Conservation (phyloP, 53 echinoderm and acorn worm species). For the Hippasteria phrygiana region DNA sequence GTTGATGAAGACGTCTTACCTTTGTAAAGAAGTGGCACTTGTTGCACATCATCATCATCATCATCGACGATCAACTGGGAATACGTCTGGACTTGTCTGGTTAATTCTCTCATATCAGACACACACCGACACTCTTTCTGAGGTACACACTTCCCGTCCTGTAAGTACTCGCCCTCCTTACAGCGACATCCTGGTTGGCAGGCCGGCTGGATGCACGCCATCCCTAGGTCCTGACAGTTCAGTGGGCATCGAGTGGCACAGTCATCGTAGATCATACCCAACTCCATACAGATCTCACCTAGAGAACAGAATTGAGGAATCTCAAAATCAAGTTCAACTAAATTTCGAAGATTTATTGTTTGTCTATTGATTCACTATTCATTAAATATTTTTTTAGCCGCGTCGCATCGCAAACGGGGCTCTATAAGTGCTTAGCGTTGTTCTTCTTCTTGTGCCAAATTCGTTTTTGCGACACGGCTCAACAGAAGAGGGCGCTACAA, state of each 20-base stretch:
- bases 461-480: too few species aligned
- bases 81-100: neutral
- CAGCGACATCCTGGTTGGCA: constrained; percentile 88
- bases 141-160: constrained; percentile 79
- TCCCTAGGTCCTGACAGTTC: constrained; percentile 83
- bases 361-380: too few species aligned
- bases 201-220: constrained; percentile 65
- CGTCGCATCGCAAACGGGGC: too few species aligned
- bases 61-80: neutral
- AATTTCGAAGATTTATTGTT: too few species aligned
- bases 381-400: too few species aligned
- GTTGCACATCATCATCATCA: neutral
- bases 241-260: constrained; percentile 84
- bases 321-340: neutral
- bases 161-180: constrained; percentile 80
- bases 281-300: neutral
- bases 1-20: neutral
- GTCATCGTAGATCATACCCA: constrained; percentile 73
- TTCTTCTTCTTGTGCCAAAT: too few species aligned
- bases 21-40: constrained; percentile 11
- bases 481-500: too few species aligned
- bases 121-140: constrained; percentile 48
- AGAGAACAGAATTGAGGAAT: neutral
- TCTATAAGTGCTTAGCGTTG: too few species aligned
- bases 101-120: constrained; percentile 12